phyloP scores from a whole-genome alignment of 2,888 invertebrate genomes.

The Drosophila prostipennis region DNA sequence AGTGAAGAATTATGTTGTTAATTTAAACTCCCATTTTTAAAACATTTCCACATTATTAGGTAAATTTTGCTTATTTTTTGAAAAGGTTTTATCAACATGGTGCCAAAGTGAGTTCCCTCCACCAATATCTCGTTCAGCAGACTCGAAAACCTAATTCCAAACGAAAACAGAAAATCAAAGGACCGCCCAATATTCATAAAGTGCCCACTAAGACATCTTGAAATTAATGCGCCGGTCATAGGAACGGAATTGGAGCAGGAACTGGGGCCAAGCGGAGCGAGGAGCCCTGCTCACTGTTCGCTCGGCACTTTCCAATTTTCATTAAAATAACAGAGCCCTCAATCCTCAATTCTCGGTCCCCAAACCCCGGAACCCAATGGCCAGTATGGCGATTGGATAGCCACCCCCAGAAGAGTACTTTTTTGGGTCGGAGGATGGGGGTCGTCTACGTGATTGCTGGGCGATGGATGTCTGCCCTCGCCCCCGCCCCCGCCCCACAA shows the following conservation, averaged over 20 bases:
- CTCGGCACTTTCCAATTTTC: conserved; percentile 81
- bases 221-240: conserved; percentile 50
- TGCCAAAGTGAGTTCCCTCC: background rate
- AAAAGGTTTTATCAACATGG: background rate
- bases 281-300: conserved; percentile 35
- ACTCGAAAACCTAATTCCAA: conserved; percentile 32
- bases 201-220: conserved; percentile 49
- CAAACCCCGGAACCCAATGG: conserved; percentile 22
- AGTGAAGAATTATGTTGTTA: no score
- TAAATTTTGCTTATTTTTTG: background rate
- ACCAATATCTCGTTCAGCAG: background rate
- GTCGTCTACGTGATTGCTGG: conserved; percentile 71
- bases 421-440: conserved; percentile 26
- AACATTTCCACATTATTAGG: background rate
- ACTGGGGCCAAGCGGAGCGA: conserved; percentile 32
- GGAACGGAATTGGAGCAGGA: conserved; percentile 36
- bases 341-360: conserved; percentile 38
- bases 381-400: conserved; percentile 35
- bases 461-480: conserved; percentile 55
- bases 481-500: conserved; percentile 15
- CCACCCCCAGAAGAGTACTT: conserved; percentile 41
- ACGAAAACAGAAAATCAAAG: conserved; percentile 25
- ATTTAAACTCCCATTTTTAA: background rate
- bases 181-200: conserved; percentile 28
- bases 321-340: conserved; percentile 80